Evolutionary conservation across 1,140 invertebrate genomes (phyloP).

Genomic region (Meloidogyne chitwoodi): DNA sequence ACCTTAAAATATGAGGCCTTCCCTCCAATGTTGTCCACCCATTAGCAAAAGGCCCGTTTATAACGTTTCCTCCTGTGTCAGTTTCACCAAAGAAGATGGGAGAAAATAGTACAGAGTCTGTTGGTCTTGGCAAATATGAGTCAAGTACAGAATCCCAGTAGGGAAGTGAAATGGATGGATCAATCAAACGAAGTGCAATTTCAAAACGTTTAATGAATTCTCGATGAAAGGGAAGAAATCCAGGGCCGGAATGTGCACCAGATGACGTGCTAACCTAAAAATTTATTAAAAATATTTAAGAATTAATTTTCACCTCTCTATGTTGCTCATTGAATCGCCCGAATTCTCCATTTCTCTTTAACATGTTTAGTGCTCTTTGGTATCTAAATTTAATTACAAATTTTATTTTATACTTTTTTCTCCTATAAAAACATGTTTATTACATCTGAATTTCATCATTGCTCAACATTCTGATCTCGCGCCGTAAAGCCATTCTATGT

Average conservation of each 20-base stretch:
- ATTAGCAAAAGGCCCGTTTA: conserved; percentile 35
- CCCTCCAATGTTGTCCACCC: conserved; percentile 41
- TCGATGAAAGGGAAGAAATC: conserved; percentile 34
- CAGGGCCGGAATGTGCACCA: conserved; percentile 31
- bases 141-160: conserved; percentile 62
- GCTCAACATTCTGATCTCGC: conserved; percentile 61
- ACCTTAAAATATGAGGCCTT: conserved; percentile 13
- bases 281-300: conserved; percentile 51
- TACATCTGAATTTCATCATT: conserved; percentile 53
- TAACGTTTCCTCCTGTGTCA: conserved; percentile 43
- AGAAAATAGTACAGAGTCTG: conserved; percentile 60
- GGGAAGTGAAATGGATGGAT: conserved; percentile 59
- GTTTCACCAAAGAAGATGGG: conserved; percentile 52
- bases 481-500: conserved; percentile 44
- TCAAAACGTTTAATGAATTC: conserved; percentile 32
- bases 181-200: conserved; percentile 31
- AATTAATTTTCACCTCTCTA: conserved; percentile 40
- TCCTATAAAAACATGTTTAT: no score
- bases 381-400: conserved; percentile 26
- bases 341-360: conserved; percentile 60
- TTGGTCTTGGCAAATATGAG: conserved; percentile 51
- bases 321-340: conserved; percentile 52
- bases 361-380: conserved; percentile 58
- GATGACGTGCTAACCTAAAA: conserved; percentile 9
- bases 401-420: neutral